Base-by-base conservation (phyloP, 1,140 invertebrate species). In the Aphelinus certus region DNA sequence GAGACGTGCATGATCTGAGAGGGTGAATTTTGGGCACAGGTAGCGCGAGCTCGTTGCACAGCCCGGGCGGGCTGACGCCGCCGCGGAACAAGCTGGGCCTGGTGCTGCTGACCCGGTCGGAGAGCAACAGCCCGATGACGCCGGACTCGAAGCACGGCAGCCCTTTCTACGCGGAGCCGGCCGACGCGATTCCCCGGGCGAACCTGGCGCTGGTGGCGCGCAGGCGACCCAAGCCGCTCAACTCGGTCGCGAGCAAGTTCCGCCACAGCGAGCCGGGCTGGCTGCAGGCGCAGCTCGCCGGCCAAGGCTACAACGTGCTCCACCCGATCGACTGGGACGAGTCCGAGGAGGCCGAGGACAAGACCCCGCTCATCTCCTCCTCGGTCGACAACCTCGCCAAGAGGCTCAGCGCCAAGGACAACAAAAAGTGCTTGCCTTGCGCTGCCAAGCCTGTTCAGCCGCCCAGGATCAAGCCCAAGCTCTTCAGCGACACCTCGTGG, bases 161-260 rank as follows among this genome's bases (percentile, higher is more conserved):
- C 84, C 95, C 96, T 0, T 96, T 96, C 79, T 97, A 97, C 84
- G 94, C 95, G 2, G 96, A 97, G 87, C 96, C 96, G 55, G 95
- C 95, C 6, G 96, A 97, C 89, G 93, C 95, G 26, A 89, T 97
- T 58, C 89, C 87, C 51, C 90, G 90, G 78, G 89, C 90, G 77
- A 86, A 81, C 61, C 84, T 82, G 9, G 84, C 85, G 1, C 85
- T 88, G 26, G 87, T 90, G 7, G 78, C 87, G 1, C 76, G 86
- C 68, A 82, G 86, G 67, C 79, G 84, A 77, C 74, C 80, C 48
- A 81, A 82, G 61, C 82, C 81, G 60, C 78, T 79, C 63, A 82
- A 86, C 79, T 78, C 82, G 3, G 79, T 83, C 3, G 79, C 84
- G 45, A 86, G 83, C 58, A 87, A 87, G 76, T 91, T 90, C 66